Percentiles rank a stretch among this genome's conserved stretches.
These are phyloP conservation scores for human (Homo sapiens) DNA, from an alignment of 2,113 vertebrate genomes.

Conservation along the genomic window GRCh38 chr4:179143001-179143500, in stretches of 20 bases:
- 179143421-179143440: not conserved
- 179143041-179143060: not conserved
- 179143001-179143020: rapidly evolving
- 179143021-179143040: too few relatives aligned
- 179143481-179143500: not conserved
- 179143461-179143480: not conserved
- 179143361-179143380: not conserved
- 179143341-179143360: not conserved
- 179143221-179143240: not conserved
- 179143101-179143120: too few relatives aligned
- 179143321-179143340: not conserved
- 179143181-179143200: not conserved
- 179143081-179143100: not conserved
- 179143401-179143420: not conserved
- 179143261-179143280: not conserved
- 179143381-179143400: not conserved
- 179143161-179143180: not conserved
- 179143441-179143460: not conserved
- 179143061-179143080: not conserved
- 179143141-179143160: not conserved
- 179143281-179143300: not conserved
- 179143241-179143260: not conserved
- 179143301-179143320: not conserved
- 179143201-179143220: not conserved
- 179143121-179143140: not conserved